Percentiles rank a stretch among this genome's conserved stretches.
These are phyloP conservation scores for Tauraco hartlaubi DNA, from an alignment of 2,797 vertebrate species.

Conservation along the genomic window DNA sequence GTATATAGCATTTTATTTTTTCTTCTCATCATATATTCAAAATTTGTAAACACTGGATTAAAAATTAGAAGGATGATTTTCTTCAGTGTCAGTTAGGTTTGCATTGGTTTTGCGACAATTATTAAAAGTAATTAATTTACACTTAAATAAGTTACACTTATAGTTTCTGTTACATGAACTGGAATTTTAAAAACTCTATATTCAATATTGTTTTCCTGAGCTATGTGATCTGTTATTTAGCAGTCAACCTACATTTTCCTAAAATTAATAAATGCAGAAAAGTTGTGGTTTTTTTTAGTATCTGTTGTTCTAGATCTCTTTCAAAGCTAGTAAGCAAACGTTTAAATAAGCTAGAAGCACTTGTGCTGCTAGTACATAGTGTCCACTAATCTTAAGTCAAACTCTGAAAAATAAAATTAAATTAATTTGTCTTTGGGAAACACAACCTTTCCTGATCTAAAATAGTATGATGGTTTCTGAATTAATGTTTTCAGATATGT, in stretches of 20 bases:
- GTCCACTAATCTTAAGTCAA: background rate
- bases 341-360: background rate
- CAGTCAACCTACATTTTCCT: background rate
- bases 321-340: background rate
- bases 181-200: background rate
- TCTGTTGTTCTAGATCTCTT: background rate
- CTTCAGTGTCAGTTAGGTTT: background rate
- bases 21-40: background rate
- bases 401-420: background rate
- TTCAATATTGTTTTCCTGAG: background rate
- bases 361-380: background rate
- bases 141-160: background rate
- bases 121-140: background rate
- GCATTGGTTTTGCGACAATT: background rate
- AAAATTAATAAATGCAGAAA: background rate
- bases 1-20: constrained; percentile 61
- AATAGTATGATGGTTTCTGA: background rate
- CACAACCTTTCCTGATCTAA: background rate
- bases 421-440: background rate
- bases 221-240: background rate
- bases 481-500: background rate
- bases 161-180: background rate
- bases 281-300: background rate
- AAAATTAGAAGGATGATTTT: background rate
- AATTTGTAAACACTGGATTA: background rate